These are phyloP conservation scores for Lithosia quadra DNA, from an alignment of 2,888 invertebrate species.

Conservation along the genomic window DNA sequence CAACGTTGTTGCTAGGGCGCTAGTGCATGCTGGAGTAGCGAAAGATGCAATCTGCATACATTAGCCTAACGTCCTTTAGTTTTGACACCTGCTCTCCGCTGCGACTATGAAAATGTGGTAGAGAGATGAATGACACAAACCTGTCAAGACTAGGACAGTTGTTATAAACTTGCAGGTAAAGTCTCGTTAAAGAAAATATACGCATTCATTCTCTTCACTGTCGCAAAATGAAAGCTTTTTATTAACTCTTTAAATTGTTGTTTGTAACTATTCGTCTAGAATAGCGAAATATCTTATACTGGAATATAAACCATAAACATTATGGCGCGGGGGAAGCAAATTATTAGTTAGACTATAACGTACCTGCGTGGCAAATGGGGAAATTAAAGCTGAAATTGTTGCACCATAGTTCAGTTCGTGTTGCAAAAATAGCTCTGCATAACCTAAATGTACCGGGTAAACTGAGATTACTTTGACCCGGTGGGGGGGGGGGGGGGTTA, in stretches of 20 bases:
- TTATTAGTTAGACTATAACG: neutral
- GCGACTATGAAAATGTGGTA: constrained; percentile 65
- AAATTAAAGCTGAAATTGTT: neutral
- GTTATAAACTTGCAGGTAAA: constrained; percentile 69
- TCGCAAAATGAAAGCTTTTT: constrained; percentile 62
- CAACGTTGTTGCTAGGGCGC: constrained; percentile 51
- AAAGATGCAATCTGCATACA: constrained; percentile 86
- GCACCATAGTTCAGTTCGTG: neutral
- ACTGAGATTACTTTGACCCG: no score
- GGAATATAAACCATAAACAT: constrained; percentile 8
- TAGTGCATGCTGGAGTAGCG: constrained; percentile 60
- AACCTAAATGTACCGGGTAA: no score
- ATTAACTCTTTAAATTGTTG: constrained; percentile 60
- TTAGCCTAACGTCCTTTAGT: constrained; percentile 84
- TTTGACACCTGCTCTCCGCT: constrained; percentile 83
- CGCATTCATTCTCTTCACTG: constrained; percentile 55
- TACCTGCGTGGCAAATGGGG: neutral
- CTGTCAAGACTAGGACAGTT: constrained; percentile 75
- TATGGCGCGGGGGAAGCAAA: neutral
- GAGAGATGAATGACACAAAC: constrained; percentile 80
- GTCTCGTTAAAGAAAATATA: constrained; percentile 56
- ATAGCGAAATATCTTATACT: constrained; percentile 24
- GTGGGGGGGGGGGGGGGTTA: no score
- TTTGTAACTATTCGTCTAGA: constrained; percentile 53
- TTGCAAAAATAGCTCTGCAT: neutral